Conservation (phyloP, 2,113 vertebrate species). For the Tauraco erythrolophus region DNA sequence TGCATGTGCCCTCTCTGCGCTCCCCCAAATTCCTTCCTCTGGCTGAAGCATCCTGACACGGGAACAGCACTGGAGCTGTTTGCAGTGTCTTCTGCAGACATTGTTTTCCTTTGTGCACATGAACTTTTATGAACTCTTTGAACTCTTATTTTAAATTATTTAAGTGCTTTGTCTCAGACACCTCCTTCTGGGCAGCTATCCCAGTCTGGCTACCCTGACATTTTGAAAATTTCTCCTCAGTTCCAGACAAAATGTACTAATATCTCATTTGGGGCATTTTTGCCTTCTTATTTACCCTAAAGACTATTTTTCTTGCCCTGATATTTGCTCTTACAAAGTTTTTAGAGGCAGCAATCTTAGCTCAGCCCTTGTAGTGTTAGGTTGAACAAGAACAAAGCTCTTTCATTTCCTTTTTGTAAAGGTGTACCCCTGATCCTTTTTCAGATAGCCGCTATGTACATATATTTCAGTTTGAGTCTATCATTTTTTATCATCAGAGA, state of each 20-base stretch:
- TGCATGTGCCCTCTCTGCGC: not conserved
- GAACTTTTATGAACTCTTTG: not conserved
- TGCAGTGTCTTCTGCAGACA: not conserved
- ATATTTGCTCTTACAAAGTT: not conserved
- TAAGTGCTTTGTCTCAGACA: not conserved
- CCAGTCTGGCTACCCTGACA: not conserved
- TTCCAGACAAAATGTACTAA: not conserved
- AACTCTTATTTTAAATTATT: not conserved
- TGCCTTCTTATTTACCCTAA: not conserved
- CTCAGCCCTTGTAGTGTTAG: not conserved
- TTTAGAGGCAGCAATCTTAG: not conserved
- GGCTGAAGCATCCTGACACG: not conserved
- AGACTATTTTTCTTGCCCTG: not conserved
- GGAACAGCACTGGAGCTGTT: not conserved
- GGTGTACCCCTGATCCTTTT: not conserved
- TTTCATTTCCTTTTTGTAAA: not conserved
- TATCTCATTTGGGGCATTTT: not conserved
- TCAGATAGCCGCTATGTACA: not conserved
- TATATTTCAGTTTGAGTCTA: not conserved
- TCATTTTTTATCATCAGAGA: not conserved
- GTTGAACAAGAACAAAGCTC: not conserved
- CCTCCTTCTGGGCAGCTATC: not conserved
- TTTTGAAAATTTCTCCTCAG: not conserved
- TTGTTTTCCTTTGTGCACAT: not conserved
- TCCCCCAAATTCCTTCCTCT: not conserved